Base-by-base conservation (phyloP, 2,888 invertebrate species). In the Nesidiocoris tenuis region DNA sequence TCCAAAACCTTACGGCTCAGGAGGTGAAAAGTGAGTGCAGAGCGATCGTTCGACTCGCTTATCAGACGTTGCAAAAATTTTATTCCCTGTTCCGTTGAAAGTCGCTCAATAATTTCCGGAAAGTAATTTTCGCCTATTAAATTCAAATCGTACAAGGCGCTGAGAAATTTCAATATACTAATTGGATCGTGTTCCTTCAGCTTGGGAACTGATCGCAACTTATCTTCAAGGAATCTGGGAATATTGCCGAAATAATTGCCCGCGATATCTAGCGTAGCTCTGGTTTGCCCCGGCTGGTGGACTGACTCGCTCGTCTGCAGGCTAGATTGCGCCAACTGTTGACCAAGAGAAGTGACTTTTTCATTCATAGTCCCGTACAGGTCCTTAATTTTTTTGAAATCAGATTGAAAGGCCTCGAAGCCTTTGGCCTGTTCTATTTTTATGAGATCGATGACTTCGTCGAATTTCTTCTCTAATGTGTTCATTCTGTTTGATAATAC, bases 101-200 rank as follows among this genome's bases (percentile, higher is more conserved):
- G 2, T 7, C 65, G 2, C 18, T 65, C 65, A 39, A 65, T 12
- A 65, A 65, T 65, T 39, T 19, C 25, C 16, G 65, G 65, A 12
- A 65, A 65, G 25, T 65, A 25, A 2, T 23, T 39, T 18, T 39
- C 65, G 1, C 18, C 65, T 12, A 12, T 25, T 17, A 65, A 18
- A 65, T 65, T 65, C 18, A 65, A 65, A 3, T 65, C 65, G 19
- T 65, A 65, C 24, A 65, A 18, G 2, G 25, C 25, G 18, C 65
- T 65, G 19, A 65, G 19, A 39, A 65, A 65, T 39, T 65, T 65
- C 65, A 65, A 65, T 19, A 65, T 19, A 39, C 65, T 65, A 9
- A 19, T 7, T 39, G 39, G 19, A 39, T 65, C 65, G 16, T 39
- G 65, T 39, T 65, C 65, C 39, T 65, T 65, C 65, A 65, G 39